These are phyloP conservation scores for Papilio gigon DNA, from an alignment of 2,888 invertebrate genomes.

Conservation along the genomic window DNA sequence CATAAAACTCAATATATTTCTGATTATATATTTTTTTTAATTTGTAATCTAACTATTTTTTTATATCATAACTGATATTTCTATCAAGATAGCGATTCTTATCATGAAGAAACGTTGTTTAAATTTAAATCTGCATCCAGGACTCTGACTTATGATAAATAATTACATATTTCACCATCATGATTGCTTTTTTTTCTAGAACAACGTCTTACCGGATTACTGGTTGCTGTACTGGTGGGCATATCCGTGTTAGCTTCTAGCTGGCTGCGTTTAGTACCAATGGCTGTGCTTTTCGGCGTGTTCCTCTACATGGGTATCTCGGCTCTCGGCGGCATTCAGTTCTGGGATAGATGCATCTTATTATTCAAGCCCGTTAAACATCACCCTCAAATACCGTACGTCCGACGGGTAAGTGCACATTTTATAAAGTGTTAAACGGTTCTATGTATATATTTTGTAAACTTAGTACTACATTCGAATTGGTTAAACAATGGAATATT, in stretches of 20 bases:
- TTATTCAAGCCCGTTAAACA: constrained; percentile 98
- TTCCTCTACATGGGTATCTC: constrained; percentile 99
- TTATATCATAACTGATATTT: not conserved
- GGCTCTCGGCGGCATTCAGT: constrained; percentile 95
- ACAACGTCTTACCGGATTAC: constrained; percentile 91
- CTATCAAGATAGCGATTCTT: not conserved
- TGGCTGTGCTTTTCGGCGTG: constrained; percentile 98
- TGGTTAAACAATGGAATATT: too few relatives aligned
- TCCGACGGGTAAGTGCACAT: constrained; percentile 91
- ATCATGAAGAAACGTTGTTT: not conserved
- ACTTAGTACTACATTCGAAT: too few relatives aligned
- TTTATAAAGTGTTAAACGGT: too few relatives aligned
- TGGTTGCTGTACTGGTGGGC: constrained; percentile 91
- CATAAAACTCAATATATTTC: constrained; percentile 3
- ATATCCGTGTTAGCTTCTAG: constrained; percentile 92
- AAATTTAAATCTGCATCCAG: too few relatives aligned
- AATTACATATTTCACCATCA: too few relatives aligned
- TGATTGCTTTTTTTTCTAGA: constrained; percentile 74
- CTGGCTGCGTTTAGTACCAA: constrained; percentile 91
- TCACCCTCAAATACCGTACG: constrained; percentile 95
- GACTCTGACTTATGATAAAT: too few relatives aligned
- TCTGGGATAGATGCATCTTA: constrained; percentile 93
- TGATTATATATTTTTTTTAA: not conserved
- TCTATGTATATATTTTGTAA: too few relatives aligned
- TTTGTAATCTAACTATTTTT: constrained; percentile 20